Evolutionary conservation across 2,113 vertebrate species (phyloP), one percentile per base, ranked within the genome.

Genomic region (Sialia sialis): DNA sequence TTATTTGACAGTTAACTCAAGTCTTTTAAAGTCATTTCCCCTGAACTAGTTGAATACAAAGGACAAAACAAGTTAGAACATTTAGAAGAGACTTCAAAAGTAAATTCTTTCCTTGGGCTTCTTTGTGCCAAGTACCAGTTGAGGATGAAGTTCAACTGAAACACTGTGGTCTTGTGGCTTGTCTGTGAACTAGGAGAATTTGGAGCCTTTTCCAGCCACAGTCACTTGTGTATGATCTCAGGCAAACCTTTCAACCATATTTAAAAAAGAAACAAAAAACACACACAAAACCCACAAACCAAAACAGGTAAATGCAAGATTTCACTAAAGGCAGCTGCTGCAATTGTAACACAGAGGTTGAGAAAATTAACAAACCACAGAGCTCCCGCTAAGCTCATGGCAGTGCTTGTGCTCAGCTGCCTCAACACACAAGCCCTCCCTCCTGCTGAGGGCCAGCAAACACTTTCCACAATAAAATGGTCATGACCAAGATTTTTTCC

Each of bases 21-120:
- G 67, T 36, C 29, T 63, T 89, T 46, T 20, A 14, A 85, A 89
- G 38, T 64, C 67, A 44, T 51, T 90, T 91, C 82, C 39, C 62
- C 59, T 56, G 39, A 44, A 63, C 44, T 51, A 77, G 46, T 51
- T 79, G 46, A 79, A 68, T 46, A 72, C 26, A 93, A 87, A 89
- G 48, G 59, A 76, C 32, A 91, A 64, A 95, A 88, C 90, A 93
- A 75, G 87, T 88, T 72, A 87, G 38, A 92, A 90, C 89, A 69
- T 69, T 78, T 66, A 62, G 19, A 93, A 91, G 36, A 93, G 4
- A 76, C 89, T 92, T 96, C 68, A 95, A 92, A 95, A 75, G 46
- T 55, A 91, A 87, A 80, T 88, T 92, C 20, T 84, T 86, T 76
- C 64, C 39, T 83, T 92, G 48, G 43, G 25, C 48, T 59, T 38